Evolutionary conservation across 2,888 invertebrate species (phyloP), one percentile per base, ranked within the genome.

Genomic region (Acanthoscelides obtectus): DNA sequence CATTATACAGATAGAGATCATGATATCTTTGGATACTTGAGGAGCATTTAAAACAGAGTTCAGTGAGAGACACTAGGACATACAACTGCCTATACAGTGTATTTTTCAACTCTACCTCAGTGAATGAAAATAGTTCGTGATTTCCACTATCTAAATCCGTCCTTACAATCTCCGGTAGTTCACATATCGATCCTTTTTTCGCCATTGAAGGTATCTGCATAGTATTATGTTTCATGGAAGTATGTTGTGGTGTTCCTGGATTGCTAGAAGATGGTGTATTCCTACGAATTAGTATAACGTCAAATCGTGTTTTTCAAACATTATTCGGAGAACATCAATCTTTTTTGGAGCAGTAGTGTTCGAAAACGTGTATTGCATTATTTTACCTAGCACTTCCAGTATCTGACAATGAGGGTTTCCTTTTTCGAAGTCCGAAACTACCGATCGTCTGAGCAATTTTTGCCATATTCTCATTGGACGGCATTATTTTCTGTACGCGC

Each of bases 261-360:
- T 87, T 88, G 22, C 89, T 89, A 0, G 89, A 88, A 2, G 88
- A 88, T 0, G 90, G 89, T 0, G 90, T 89, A 22, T 88, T 89
- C 27, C 88, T 45, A 45, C 45, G 1, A 45, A 45, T 45, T 12
- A 12, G 4, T 8, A 25, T 17, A 45, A 45, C 89, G 19, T 73
- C 73, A 17, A n/a, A n/a, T n/a, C n/a, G n/a, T n/a, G n/a, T n/a
- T n/a, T n/a, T n/a, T n/a, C n/a, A n/a, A n/a, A n/a, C n/a, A n/a
- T n/a, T n/a, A n/a, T n/a, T n/a, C n/a, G n/a, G n/a, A n/a, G n/a
- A n/a, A n/a, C n/a, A n/a, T n/a, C n/a, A n/a, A n/a, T n/a, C n/a
- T n/a, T n/a, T n/a, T n/a, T n/a, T n/a, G n/a, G n/a, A n/a, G n/a
- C n/a, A n/a, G n/a, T n/a, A n/a, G n/a, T n/a, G n/a, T n/a, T n/a